Percentiles rank a stretch among this genome's conserved stretches.
These are phyloP conservation scores for Phrynocephalus forsythii DNA, from an alignment of 2,797 vertebrate genomes.

Conservation along the genomic window DNA sequence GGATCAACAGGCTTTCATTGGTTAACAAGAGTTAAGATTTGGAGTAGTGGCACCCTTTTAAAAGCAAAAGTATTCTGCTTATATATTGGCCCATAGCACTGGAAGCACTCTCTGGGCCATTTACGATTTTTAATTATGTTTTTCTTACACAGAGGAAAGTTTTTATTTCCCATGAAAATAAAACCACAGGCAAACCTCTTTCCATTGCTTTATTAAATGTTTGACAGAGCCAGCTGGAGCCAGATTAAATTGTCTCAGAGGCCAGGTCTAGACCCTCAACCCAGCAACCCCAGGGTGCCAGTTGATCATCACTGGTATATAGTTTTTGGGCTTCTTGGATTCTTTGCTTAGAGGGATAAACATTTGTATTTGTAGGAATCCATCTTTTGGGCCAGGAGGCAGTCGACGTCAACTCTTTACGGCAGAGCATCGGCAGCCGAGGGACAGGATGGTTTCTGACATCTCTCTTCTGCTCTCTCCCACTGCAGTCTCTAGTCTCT, in stretches of 20 bases:
- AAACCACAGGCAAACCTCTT: neutral
- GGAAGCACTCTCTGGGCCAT: no score
- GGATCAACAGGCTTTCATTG: neutral
- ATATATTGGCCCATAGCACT: no score
- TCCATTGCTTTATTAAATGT: neutral
- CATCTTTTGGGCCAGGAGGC: conserved; percentile 18
- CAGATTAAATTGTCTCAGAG: neutral
- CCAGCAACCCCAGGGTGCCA: no score
- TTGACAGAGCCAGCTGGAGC: neutral
- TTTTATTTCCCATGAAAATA: neutral
- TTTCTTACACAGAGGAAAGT: neutral
- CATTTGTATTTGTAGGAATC: neutral
- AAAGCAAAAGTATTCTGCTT: neutral
- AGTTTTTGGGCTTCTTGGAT: neutral
- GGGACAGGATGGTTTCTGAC: neutral
- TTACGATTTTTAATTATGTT: neutral
- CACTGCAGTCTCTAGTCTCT: conserved; percentile 36
- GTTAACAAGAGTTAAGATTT: neutral
- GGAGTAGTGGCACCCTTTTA: neutral
- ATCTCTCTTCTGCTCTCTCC: conserved; percentile 44
- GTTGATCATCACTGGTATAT: neutral
- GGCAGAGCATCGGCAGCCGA: conserved; percentile 49
- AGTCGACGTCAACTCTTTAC: conserved; percentile 40
- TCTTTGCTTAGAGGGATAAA: neutral
- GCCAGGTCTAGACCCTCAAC: neutral